phyloP scores from a whole-genome alignment of 2,888 invertebrate species.

The Nephrotoma appendiculata region DNA sequence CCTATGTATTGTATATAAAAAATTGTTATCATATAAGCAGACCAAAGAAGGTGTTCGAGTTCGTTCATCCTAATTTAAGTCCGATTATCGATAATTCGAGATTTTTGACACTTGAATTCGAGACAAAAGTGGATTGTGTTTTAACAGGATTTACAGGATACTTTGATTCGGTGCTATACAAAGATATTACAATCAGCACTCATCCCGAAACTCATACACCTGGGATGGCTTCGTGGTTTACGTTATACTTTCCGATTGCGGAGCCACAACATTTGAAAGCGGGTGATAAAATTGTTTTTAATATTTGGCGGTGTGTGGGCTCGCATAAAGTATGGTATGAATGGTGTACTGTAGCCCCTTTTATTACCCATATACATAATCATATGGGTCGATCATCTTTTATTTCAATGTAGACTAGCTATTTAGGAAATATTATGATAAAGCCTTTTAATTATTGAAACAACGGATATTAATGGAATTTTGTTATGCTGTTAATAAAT shows the following conservation, averaged over 20 bases:
- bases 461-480: background rate
- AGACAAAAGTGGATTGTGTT: conserved; percentile 57
- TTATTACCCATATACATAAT: conserved; percentile 24
- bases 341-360: conserved; percentile 47
- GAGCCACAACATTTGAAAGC: conserved; percentile 41
- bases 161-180: conserved; percentile 79
- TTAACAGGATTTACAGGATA: conserved; percentile 94
- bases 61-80: conserved; percentile 77
- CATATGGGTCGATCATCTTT: conserved; percentile 7
- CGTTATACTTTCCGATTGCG: conserved; percentile 81
- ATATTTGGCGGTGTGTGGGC: conserved; percentile 76
- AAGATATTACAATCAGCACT: conserved; percentile 74
- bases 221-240: conserved; percentile 98
- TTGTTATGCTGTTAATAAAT: background rate
- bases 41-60: conserved; percentile 54
- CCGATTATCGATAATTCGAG: conserved; percentile 54
- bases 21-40: conserved; percentile 35
- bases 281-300: conserved; percentile 56
- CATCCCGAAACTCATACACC: conserved; percentile 75
- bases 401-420: background rate
- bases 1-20: conserved; percentile 86
- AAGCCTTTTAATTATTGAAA: background rate
- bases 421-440: background rate
- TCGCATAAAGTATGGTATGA: conserved; percentile 89
- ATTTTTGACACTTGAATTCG: conserved; percentile 51